A percentile compares a stretch with the other conserved stretches of the same genome.
These are phyloP conservation scores for Alentia gelatinosa DNA, from an alignment of 2,888 invertebrate species.

Conservation along the genomic window DNA sequence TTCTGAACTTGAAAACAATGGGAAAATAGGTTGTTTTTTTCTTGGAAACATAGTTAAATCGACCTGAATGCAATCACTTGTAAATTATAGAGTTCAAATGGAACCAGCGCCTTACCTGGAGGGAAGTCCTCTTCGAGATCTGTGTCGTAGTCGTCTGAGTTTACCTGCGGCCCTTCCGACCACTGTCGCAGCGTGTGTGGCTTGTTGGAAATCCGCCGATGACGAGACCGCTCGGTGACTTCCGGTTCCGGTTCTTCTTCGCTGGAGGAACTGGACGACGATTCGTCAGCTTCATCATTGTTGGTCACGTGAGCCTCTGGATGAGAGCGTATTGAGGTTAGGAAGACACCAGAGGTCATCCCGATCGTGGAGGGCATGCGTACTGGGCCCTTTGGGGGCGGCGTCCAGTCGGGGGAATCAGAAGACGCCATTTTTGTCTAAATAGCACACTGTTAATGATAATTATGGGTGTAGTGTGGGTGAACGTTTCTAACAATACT, in stretches of 20 bases:
- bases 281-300: background rate
- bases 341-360: background rate
- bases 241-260: slow-evolving; percentile 10
- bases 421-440: background rate
- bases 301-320: background rate
- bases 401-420: background rate
- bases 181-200: background rate
- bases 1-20: too few species aligned
- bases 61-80: too few species aligned
- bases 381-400: background rate
- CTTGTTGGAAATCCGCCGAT: background rate
- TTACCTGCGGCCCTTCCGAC: background rate
- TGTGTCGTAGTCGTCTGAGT: slow-evolving; percentile 77
- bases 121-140: slow-evolving; percentile 73
- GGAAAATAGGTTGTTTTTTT: too few species aligned
- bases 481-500: too few species aligned
- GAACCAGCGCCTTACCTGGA: slow-evolving; percentile 61
- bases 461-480: background rate
- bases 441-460: background rate
- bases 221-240: background rate
- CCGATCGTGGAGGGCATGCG: slow-evolving; percentile 34
- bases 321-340: slow-evolving; percentile 24
- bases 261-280: background rate
- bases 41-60: too few species aligned
- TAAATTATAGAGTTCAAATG: too few species aligned